A percentile compares a stretch with the other conserved stretches of the same genome.
phyloP scores from a whole-genome alignment of 2,888 invertebrate species.

The Leptopilina drosophilae region DNA sequence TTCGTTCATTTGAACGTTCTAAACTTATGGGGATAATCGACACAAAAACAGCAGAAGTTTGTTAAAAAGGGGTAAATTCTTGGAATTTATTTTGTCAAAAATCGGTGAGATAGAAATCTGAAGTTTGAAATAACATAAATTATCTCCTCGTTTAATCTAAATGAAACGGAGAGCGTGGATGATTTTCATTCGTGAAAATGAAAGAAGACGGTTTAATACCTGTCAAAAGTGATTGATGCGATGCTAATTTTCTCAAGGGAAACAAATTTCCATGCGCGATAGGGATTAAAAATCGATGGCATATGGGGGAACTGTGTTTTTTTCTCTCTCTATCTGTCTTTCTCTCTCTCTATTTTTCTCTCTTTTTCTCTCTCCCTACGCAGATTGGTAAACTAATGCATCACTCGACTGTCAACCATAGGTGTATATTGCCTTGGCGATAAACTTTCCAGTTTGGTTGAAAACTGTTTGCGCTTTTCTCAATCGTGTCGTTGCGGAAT shows the following conservation, averaged over 20 bases:
- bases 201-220: constrained; percentile 28
- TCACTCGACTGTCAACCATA: constrained; percentile 69
- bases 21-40: no score
- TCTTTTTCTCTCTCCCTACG: constrained; percentile 56
- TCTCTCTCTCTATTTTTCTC: no score
- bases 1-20: no score
- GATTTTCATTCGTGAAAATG: background rate
- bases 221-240: constrained; percentile 25
- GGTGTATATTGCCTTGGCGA: constrained; percentile 61
- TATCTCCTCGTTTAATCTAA: background rate
- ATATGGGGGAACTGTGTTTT: background rate
- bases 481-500: background rate
- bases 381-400: constrained; percentile 68
- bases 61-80: no score
- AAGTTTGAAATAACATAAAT: background rate
- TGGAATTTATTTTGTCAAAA: no score
- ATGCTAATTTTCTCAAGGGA: constrained; percentile 30
- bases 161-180: background rate
- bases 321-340: no score
- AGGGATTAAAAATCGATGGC: constrained; percentile 4
- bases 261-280: constrained; percentile 21
- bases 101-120: no score
- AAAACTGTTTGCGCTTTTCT: background rate
- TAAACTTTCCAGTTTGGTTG: constrained; percentile 63
- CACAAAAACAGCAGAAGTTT: no score